A percentile compares a stretch with the other conserved stretches of the same genome.
phyloP scores from a whole-genome alignment of 1,140 invertebrate species.

The Drosophila repleta region DNA sequence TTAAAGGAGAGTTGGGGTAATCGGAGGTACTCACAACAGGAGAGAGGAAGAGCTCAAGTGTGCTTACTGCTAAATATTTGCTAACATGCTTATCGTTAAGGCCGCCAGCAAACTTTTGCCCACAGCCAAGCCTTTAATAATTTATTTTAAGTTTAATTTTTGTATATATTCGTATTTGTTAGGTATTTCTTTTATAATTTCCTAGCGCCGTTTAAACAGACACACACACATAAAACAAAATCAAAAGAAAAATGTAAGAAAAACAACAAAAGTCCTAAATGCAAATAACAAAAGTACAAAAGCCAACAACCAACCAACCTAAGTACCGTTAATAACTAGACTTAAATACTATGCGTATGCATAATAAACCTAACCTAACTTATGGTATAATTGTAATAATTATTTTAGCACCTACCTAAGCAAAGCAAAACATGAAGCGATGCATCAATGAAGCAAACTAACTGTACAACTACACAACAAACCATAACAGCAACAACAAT shows the following conservation, averaged over 20 bases:
- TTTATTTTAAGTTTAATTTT: slow-evolving; percentile 40
- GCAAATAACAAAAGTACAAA: slow-evolving; percentile 83
- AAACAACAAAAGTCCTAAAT: slow-evolving; percentile 76
- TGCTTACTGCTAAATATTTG: background rate
- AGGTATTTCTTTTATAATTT: slow-evolving; percentile 73
- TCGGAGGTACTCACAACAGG: slow-evolving; percentile 7
- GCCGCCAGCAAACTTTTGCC: slow-evolving; percentile 62
- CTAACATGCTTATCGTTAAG: slow-evolving; percentile 21
- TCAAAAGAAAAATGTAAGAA: slow-evolving; percentile 38
- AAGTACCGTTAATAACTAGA: slow-evolving; percentile 78
- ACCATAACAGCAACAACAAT: slow-evolving; percentile 42
- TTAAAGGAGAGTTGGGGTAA: background rate
- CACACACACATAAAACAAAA: slow-evolving; percentile 2
- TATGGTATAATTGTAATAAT: slow-evolving; percentile 54
- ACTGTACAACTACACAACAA: slow-evolving; percentile 33
- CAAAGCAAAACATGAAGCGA: slow-evolving; percentile 30
- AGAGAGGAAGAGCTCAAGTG: background rate
- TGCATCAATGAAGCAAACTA: slow-evolving; percentile 32
- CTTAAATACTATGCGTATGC: slow-evolving; percentile 53
- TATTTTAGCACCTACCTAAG: slow-evolving; percentile 65
- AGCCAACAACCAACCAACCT: slow-evolving; percentile 82
- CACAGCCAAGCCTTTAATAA: slow-evolving; percentile 52
- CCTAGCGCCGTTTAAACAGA: slow-evolving; percentile 54
- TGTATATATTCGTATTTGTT: slow-evolving; percentile 71
- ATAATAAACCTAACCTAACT: slow-evolving; percentile 41